Evolutionary conservation across 2,888 invertebrate species (phyloP).

Genomic region (Dasypolia templi): DNA sequence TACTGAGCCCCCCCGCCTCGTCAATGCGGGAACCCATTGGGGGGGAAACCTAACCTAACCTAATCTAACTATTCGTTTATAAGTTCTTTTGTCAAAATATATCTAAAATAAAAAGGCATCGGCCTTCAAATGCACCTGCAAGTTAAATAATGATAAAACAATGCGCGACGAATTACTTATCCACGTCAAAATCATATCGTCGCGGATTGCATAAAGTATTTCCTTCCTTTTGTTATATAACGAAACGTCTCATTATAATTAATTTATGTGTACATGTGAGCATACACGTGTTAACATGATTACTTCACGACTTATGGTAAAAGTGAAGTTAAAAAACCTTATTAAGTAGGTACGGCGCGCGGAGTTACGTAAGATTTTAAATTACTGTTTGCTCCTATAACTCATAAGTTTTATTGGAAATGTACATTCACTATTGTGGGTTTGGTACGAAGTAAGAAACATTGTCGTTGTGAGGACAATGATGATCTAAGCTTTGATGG

Average conservation of each 20-base stretch:
- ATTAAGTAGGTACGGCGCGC: slow-evolving; percentile 15
- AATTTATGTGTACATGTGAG: slow-evolving; percentile 61
- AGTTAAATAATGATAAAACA: not conserved
- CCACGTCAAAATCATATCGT: slow-evolving; percentile 24
- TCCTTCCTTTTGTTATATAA: slow-evolving; percentile 57
- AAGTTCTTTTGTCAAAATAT: not conserved
- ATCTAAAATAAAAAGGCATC: not conserved
- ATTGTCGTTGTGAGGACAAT: not conserved
- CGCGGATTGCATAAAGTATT: slow-evolving; percentile 46
- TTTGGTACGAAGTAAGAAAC: not conserved
- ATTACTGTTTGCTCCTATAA: slow-evolving; percentile 45
- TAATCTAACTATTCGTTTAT: not conserved
- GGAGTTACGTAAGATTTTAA: slow-evolving; percentile 42
- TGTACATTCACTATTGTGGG: slow-evolving; percentile 38
- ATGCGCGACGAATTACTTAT: slow-evolving; percentile 1
- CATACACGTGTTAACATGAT: slow-evolving; percentile 56
- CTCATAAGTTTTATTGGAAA: slow-evolving; percentile 37
- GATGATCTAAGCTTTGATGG: not conserved
- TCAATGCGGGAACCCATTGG: no score
- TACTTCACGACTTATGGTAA: slow-evolving; percentile 52
- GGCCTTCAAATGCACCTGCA: not conserved
- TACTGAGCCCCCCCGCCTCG: no score
- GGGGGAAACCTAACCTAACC: no score
- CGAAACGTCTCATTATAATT: slow-evolving; percentile 54
- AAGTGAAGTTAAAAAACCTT: slow-evolving; percentile 45